Conservation (phyloP, 2,113 vertebrate genomes). For the Corvus hawaiiensis region DNA sequence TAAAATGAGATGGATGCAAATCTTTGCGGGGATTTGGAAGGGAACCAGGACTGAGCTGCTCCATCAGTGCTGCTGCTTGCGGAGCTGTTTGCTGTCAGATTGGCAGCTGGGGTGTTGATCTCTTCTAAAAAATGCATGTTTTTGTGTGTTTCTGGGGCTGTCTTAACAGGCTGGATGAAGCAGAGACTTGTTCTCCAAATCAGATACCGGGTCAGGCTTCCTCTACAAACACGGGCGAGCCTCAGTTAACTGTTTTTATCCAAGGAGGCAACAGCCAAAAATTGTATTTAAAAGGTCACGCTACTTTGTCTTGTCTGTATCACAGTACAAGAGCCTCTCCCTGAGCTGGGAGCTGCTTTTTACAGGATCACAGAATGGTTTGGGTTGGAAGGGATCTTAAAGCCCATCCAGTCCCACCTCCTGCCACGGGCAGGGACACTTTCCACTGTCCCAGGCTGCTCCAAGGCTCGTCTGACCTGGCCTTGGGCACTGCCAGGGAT, state of each 20-base stretch:
- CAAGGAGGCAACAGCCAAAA: neutral
- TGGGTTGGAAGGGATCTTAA: neutral
- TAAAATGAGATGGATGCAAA: neutral
- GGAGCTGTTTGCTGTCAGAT: neutral
- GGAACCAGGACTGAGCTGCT: neutral
- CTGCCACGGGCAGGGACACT: neutral
- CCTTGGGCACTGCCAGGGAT: neutral
- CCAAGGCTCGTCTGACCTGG: accelerated
- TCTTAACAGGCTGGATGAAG: neutral
- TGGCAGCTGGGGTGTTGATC: neutral
- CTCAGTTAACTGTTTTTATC: neutral
- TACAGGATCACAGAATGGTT: no score
- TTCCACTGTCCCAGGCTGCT: accelerated
- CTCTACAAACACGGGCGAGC: neutral
- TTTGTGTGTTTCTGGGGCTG: neutral
- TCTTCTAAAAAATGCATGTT: neutral
- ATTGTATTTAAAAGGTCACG: neutral
- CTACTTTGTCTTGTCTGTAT: neutral
- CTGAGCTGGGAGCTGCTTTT: neutral
- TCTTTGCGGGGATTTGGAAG: neutral
- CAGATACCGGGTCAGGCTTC: neutral
- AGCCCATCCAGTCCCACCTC: accelerated
- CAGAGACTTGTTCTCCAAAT: neutral
- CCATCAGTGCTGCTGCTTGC: neutral
- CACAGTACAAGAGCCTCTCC: accelerated